Base-by-base conservation (phyloP, 2,113 vertebrate species). In the Phalacrocorax aristotelis region DNA sequence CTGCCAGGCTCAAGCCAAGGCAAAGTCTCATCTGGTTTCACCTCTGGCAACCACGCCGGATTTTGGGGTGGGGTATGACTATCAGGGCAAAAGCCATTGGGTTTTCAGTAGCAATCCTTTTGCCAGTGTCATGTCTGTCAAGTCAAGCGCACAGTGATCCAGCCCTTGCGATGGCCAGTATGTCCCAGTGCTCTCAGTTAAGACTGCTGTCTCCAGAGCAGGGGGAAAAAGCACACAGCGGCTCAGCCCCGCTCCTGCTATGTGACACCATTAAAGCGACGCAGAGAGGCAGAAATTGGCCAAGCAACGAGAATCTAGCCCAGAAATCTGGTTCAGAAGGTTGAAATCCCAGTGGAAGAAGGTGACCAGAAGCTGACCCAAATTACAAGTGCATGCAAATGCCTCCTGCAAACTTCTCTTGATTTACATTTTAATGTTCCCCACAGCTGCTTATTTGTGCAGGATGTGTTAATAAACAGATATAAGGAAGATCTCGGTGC, bases 31-130 rank as follows among this genome's bases (percentile, higher is more conserved):
- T n/a, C 74, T 61, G 71, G 40, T 75, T 78, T 69, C 55, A 15
- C 40, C 29, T 88, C 51, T 54, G 74, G 83, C 26, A 60, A 18
- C 26, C 34, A 4, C 0, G 0, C 54, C 2, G 0, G 66, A 20
- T 77, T 25, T 5, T n/a, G 72, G 72, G 27, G 2, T 18, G 65
- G 48, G 52, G 4, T 23, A 9, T 20, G 42, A 62, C 12, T 23
- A 13, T 19, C 13, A 19, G 65, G 61, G 42, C 64, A 84, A 64
- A 76, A 75, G 72, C 34, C 7, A 2, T 7, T 0, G 2, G n/a
- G n/a, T 49, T 36, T 46, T 51, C 49, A 19, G 27, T 11, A 46
- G 49, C 11, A 15, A 34, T 79, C 74, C 27, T 80, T 68, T 25
- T 0, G 3, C 34, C 15, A 19, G 13, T 14, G 34, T n/a, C 42